Percentiles rank a stretch among this genome's conserved stretches.
phyloP scores from a whole-genome alignment of 1,140 invertebrate genomes.

The Dreissena rostriformis region DNA sequence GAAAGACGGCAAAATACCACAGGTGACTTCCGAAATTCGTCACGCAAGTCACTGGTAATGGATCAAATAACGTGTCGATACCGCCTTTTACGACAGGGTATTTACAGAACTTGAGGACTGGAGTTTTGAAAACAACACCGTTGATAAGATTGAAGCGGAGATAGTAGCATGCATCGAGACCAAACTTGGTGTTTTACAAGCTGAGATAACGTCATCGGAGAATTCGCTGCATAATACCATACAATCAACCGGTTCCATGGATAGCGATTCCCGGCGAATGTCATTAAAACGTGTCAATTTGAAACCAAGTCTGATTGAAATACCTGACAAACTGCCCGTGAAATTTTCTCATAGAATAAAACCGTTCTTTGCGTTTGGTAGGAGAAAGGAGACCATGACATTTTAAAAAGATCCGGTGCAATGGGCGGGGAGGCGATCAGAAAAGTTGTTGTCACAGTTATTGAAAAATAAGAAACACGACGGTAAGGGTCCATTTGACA shows the following conservation, averaged over 20 bases:
- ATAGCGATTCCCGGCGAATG: not conserved
- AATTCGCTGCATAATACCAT: not conserved
- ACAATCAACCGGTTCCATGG: not conserved
- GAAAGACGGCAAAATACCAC: conserved; percentile 17
- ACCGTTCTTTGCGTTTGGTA: not conserved
- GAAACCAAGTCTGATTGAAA: not conserved
- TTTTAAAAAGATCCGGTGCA: conserved; percentile 34
- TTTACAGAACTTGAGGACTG: conserved; percentile 39
- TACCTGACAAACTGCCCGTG: not conserved
- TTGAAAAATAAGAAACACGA: conserved; percentile 14
- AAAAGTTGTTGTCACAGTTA: conserved; percentile 36
- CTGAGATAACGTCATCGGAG: conserved; percentile 36
- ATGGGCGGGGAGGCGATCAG: conserved; percentile 36
- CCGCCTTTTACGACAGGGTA: conserved; percentile 32
- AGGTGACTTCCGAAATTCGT: not conserved
- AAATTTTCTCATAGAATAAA: not conserved
- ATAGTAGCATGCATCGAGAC: conserved; percentile 24
- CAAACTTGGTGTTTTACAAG: conserved; percentile 33
- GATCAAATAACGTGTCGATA: conserved; percentile 39
- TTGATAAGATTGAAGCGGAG: conserved; percentile 15
- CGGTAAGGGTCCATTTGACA: not conserved
- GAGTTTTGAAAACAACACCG: conserved; percentile 28
- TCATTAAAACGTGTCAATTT: too few relatives aligned
- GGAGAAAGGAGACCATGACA: not conserved
- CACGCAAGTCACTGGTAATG: conserved; percentile 21